These are phyloP conservation scores for Hepsetus odoe DNA, from an alignment of 2,113 vertebrate species.

Conservation along the genomic window DNA sequence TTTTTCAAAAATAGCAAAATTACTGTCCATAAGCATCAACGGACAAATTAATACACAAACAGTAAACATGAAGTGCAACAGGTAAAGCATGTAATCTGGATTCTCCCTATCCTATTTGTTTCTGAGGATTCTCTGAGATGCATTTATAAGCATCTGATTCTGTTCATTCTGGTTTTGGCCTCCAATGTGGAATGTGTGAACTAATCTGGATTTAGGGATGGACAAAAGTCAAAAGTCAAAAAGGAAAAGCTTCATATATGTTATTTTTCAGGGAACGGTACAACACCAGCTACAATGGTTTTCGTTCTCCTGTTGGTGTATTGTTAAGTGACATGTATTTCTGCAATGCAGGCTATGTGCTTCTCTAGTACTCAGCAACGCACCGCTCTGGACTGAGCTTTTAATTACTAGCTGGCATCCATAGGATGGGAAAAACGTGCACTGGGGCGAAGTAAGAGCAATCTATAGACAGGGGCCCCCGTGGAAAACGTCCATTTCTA, in stretches of 20 bases:
- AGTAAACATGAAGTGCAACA: too few species aligned
- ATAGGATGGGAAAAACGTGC: constrained; percentile 44
- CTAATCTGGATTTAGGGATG: background rate
- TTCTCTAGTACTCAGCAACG: background rate
- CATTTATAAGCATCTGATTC: background rate
- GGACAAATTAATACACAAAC: too few species aligned
- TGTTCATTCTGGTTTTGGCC: background rate
- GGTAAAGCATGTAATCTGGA: too few species aligned
- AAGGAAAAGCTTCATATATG: background rate
- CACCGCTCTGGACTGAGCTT: background rate
- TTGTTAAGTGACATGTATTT: background rate
- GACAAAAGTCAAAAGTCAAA: background rate
- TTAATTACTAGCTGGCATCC: constrained; percentile 27
- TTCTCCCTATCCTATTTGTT: background rate
- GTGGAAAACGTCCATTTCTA: constrained; percentile 64
- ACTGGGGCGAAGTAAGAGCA: constrained; percentile 47
- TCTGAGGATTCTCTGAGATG: background rate
- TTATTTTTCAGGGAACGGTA: background rate
- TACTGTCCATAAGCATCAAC: too few species aligned
- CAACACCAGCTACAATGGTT: background rate
- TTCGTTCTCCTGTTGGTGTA: background rate
- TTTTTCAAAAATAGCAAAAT: too few species aligned
- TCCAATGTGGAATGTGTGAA: constrained; percentile 11
- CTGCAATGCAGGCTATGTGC: background rate
- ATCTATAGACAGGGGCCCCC: constrained; percentile 63